phyloP scores from a whole-genome alignment of 2,113 vertebrate species.

The Pomatorhinus ruficollis region DNA sequence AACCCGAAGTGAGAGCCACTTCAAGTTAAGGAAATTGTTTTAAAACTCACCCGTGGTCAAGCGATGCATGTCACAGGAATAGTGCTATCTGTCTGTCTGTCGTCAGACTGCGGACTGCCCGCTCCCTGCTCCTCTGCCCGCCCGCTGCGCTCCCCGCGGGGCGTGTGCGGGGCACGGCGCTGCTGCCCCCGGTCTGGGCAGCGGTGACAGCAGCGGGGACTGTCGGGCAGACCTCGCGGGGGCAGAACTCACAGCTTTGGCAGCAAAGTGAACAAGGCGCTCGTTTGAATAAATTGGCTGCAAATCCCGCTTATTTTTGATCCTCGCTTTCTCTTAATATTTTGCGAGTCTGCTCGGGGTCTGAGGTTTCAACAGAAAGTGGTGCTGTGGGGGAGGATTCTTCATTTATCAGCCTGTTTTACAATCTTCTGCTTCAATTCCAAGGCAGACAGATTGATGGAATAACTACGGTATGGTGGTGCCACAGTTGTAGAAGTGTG shows the following conservation, averaged over 20 bases:
- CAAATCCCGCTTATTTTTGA: background rate
- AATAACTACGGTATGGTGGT: background rate
- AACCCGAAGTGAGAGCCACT: background rate
- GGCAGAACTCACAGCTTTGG: background rate
- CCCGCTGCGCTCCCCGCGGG: background rate
- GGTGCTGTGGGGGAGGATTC: background rate
- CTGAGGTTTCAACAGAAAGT: background rate
- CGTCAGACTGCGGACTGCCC: background rate
- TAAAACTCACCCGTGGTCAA: background rate
- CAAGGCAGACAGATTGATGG: slow-evolving; percentile 45
- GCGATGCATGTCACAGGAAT: fast-evolving
- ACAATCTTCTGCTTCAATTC: slow-evolving; percentile 18
- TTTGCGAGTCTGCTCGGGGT: background rate
- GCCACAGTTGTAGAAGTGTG: slow-evolving; percentile 18
- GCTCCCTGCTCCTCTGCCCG: background rate
- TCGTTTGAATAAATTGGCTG: background rate
- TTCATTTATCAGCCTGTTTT: slow-evolving; percentile 28
- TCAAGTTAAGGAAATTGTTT: background rate
- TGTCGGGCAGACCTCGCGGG: fast-evolving
- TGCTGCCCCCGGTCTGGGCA: background rate
- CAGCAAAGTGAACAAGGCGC: background rate
- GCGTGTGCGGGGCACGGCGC: fast-evolving
- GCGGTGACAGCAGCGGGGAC: fast-evolving
- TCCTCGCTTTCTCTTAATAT: background rate
- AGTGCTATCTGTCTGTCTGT: background rate